Percentiles rank a stretch among this genome's conserved stretches.
phyloP scores from a whole-genome alignment of 2,888 invertebrate genomes.

The Athripsodes cinereus region DNA sequence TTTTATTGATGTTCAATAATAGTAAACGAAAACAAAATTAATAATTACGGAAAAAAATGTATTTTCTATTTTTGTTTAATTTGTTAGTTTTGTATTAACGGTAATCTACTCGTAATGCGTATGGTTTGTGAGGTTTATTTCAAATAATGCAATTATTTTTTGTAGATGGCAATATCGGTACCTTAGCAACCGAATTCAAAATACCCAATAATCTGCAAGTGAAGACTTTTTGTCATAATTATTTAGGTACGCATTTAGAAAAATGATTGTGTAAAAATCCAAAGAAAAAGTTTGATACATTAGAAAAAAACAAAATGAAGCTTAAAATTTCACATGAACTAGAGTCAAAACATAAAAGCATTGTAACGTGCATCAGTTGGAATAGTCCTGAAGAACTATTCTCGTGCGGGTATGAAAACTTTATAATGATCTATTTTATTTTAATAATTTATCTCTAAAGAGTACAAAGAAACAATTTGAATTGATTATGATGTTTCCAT shows the following conservation, averaged over 20 bases:
- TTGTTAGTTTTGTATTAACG: too few relatives aligned
- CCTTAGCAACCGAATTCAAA: background rate
- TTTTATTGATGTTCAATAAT: too few relatives aligned
- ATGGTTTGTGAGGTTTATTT: too few relatives aligned
- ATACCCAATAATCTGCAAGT: background rate
- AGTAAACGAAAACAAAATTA: too few relatives aligned
- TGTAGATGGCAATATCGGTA: background rate
- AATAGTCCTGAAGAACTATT: conserved; percentile 89
- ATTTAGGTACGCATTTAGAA: too few relatives aligned
- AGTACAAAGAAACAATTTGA: conserved; percentile 8
- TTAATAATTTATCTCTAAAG: background rate
- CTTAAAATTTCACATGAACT: conserved; percentile 74
- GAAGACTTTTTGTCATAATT: background rate
- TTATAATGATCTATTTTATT: background rate
- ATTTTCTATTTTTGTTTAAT: too few relatives aligned
- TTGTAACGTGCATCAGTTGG: conserved; percentile 92
- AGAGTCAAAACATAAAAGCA: conserved; percentile 67
- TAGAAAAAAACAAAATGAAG: conserved; percentile 53
- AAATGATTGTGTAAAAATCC: too few relatives aligned
- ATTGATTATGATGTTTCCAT: conserved; percentile 27
- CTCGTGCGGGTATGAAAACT: conserved; percentile 65
- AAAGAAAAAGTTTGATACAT: background rate
- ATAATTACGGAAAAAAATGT: too few relatives aligned
- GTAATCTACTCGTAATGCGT: too few relatives aligned
- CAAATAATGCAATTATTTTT: too few relatives aligned